Percentiles rank a stretch among this genome's conserved stretches.
Conservation (phyloP, 2,113 vertebrate genomes). For the Hippocampus mohnikei region DNA sequence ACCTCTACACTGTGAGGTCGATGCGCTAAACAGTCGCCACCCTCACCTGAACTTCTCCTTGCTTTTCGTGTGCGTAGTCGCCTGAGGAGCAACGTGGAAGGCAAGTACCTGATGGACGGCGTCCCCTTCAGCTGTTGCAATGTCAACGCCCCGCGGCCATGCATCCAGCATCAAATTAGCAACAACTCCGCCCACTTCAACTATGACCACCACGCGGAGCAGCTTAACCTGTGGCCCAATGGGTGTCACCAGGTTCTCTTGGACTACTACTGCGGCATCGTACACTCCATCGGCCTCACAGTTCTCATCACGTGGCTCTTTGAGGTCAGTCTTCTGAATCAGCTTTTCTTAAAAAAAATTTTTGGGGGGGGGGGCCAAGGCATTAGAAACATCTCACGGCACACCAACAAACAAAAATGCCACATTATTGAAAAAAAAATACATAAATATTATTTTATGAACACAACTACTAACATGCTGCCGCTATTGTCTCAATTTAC, state of each 20-base stretch:
- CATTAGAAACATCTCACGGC: no score
- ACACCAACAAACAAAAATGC: no score
- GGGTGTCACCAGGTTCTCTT: constrained; percentile 81
- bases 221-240: constrained; percentile 81
- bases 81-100: constrained; percentile 79
- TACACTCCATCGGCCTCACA: constrained; percentile 78
- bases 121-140: constrained; percentile 90
- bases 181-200: constrained; percentile 85
- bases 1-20: no score
- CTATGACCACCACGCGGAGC: constrained; percentile 78
- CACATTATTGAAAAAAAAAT: no score
- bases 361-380: no score
- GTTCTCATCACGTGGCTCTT: constrained; percentile 83
- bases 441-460: no score
- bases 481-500: no score
- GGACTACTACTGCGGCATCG: constrained; percentile 78
- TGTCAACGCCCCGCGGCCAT: constrained; percentile 78
- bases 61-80: constrained; percentile 59
- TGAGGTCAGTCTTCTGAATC: constrained; percentile 68
- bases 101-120: constrained; percentile 79
- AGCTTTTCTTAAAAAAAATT: no score
- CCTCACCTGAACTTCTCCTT: neutral
- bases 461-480: no score
- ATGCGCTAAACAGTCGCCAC: no score
- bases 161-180: constrained; percentile 82